Evolutionary conservation across 2,113 vertebrate genomes (phyloP).

Genomic region (Ameiurus melas): DNA sequence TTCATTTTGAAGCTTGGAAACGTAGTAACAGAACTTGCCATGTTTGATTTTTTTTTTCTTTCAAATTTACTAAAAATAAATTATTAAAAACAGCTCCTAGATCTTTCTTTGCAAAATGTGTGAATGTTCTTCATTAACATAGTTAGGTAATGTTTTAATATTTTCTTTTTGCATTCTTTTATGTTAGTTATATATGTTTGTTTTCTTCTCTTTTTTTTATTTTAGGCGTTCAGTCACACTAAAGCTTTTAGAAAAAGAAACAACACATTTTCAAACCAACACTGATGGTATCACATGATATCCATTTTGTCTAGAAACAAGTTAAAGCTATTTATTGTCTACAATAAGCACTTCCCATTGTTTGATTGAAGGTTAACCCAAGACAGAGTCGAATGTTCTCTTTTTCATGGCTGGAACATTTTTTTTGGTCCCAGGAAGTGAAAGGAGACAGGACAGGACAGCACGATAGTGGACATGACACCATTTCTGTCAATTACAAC

Average conservation of each 20-base stretch:
- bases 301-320: neutral
- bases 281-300: neutral
- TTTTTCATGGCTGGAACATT: neutral
- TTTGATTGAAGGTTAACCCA: slow-evolving; percentile 1
- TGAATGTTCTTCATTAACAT: neutral
- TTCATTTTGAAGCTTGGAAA: neutral
- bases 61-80: neutral
- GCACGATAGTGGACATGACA: neutral
- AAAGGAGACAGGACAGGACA: neutral
- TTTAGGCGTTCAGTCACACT: neutral
- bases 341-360: neutral
- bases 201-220: neutral
- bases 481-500: neutral
- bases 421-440: neutral
- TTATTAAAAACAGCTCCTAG: neutral
- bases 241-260: neutral
- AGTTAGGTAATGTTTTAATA: neutral
- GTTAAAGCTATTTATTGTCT: neutral
- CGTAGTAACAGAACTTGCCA: neutral
- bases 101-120: neutral
- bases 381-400: neutral
- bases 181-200: neutral
- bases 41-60: neutral
- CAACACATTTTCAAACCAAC: neutral
- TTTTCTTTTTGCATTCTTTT: neutral